These are phyloP conservation scores for Drosophila algonquin DNA, from an alignment of 2,888 invertebrate species.

Conservation along the genomic window DNA sequence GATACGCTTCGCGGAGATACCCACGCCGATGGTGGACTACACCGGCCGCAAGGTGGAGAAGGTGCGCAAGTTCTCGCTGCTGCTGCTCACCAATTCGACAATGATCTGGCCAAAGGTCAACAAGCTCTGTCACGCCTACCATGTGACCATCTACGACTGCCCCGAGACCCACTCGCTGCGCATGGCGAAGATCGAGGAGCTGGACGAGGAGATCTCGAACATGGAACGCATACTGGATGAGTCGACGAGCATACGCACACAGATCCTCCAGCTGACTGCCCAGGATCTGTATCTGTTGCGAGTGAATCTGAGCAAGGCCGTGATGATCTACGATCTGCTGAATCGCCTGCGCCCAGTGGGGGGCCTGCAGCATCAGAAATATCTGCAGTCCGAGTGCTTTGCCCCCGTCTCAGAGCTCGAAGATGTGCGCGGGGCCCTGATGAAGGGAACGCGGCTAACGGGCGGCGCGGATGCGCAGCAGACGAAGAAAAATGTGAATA, in stretches of 20 bases:
- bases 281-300: slow-evolving; percentile 87
- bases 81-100: slow-evolving; percentile 90
- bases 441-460: slow-evolving; percentile 82
- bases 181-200: slow-evolving; percentile 89
- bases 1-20: slow-evolving; percentile 94
- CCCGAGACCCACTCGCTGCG: slow-evolving; percentile 90
- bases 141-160: slow-evolving; percentile 92
- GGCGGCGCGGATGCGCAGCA: slow-evolving; percentile 10
- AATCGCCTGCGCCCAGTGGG: slow-evolving; percentile 95
- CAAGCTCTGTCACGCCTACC: slow-evolving; percentile 93
- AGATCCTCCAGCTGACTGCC: slow-evolving; percentile 85
- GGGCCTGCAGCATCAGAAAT: slow-evolving; percentile 87
- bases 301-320: slow-evolving; percentile 91
- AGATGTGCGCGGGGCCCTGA: slow-evolving; percentile 90
- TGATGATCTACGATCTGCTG: slow-evolving; percentile 94
- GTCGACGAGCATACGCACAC: slow-evolving; percentile 90
- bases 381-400: slow-evolving; percentile 95
- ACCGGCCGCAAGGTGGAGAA: neutral
- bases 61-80: slow-evolving; percentile 91
- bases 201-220: slow-evolving; percentile 90
- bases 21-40: slow-evolving; percentile 90
- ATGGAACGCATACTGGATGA: slow-evolving; percentile 89
- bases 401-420: slow-evolving; percentile 89
- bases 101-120: slow-evolving; percentile 90
- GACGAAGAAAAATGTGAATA: too few species aligned